Base-by-base conservation (phyloP, 2,888 invertebrate species). In the Macrophya annulata region DNA sequence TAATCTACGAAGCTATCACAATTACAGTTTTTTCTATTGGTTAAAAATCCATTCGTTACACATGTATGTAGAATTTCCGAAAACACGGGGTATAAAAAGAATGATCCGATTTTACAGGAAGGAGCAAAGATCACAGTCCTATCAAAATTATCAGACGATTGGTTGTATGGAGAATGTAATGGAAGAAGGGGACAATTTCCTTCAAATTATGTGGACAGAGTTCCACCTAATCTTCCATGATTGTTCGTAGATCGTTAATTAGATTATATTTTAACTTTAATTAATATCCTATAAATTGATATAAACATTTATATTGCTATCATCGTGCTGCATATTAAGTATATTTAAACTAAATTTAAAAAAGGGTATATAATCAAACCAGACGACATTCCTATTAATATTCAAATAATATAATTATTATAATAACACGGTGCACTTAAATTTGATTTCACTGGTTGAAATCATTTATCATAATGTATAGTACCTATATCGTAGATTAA, bases 151-250 rank as follows among this genome's bases (percentile, higher is more conserved):
- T 96, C 96, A 89, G 95, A 96, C 82, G 96, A 97, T 89, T 98
- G 98, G 98, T 95, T 97, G 85, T 96, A 95, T 90, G 97, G 97
- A 21, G 96, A 96, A 92, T 95, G 95, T 88, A 94, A 95, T 86
- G 96, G 96, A 51, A 93, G 94, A 87, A 95, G 94, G 91, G 98
- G 97, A 87, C 97, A 97, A 92, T 97, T 98, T 93, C 97, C 98
- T 84, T 94, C 95, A 45, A 97, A 96, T 94, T 97, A 96, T 93
- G 96, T 97, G 86, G 96, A 96, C 93, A 93, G 94, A 91, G 92
- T 95, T 90, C 95, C 95, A 86, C 90, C 88, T 71, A 93, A 94
- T 92, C 90, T 95, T 90, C 86, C 88, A 25, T 87, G 87, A 62
- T 86, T 31, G 86, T 85, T 87, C n/a, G n/a, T 55, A 55, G 87